phyloP scores from a whole-genome alignment of 1,140 invertebrate species.

The Gyrodactylus salaris region DNA sequence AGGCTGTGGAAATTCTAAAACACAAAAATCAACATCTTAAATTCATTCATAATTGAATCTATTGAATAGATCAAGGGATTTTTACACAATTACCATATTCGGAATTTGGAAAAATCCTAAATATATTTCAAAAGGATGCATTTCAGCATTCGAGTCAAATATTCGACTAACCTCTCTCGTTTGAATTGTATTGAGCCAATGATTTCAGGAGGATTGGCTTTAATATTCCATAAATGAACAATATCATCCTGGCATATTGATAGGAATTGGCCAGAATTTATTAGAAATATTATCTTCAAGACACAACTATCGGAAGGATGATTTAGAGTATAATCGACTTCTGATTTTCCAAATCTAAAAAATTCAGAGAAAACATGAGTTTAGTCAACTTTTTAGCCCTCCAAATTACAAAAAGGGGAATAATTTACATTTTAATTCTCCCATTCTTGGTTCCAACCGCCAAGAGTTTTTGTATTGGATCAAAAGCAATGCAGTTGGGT shows the following conservation, averaged over 20 bases:
- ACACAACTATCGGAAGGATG: not conserved
- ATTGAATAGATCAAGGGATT: not conserved
- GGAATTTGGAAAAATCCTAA: not conserved
- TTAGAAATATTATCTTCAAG: not conserved
- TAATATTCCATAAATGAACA: slow-evolving; percentile 79
- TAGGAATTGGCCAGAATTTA: slow-evolving; percentile 37
- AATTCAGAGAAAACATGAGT: not conserved
- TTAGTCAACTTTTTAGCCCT: not conserved
- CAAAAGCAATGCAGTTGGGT: not conserved
- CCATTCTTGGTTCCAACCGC: not conserved
- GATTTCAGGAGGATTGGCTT: slow-evolving; percentile 60
- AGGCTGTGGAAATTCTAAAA: slow-evolving; percentile 53
- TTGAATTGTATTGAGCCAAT: slow-evolving; percentile 81
- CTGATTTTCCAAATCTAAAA: slow-evolving; percentile 1
- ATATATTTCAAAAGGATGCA: not conserved
- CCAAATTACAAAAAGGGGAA: not conserved
- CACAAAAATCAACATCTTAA: slow-evolving; percentile 6
- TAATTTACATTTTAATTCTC: not conserved
- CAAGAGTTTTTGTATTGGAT: slow-evolving; percentile 2
- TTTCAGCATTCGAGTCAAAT: slow-evolving; percentile 11
- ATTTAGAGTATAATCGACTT: not conserved
- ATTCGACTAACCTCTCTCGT: slow-evolving; percentile 40
- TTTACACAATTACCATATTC: not conserved
- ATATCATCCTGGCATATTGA: slow-evolving; percentile 69
- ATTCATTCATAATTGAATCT: not conserved